phyloP scores from a whole-genome alignment of 2,797 vertebrate genomes.

The Acipenser oxyrinchus region DNA sequence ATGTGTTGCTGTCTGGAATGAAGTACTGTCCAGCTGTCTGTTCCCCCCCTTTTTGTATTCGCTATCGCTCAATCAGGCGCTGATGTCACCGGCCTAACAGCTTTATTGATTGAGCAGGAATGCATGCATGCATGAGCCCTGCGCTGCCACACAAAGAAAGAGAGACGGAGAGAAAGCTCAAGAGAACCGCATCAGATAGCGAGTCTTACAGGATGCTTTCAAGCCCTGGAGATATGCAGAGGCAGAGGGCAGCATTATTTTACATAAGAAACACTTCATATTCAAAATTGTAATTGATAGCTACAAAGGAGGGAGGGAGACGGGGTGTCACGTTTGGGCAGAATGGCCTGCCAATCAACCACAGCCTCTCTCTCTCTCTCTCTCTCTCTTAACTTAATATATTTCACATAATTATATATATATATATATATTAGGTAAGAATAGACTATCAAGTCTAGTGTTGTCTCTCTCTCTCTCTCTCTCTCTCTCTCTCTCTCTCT shows the following conservation, averaged over 20 bases:
- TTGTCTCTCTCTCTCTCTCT: too few species aligned
- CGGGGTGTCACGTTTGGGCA: constrained; percentile 46
- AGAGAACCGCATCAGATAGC: constrained; percentile 24
- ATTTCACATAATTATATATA: too few species aligned
- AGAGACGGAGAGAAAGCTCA: constrained; percentile 28
- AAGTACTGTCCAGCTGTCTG: background rate
- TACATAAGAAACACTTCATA: constrained; percentile 93
- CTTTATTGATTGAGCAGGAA: background rate
- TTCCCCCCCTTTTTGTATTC: background rate
- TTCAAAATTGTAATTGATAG: constrained; percentile 96
- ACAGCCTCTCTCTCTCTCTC: constrained; percentile 35
- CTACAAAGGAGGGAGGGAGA: constrained; percentile 67
- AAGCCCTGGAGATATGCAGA: constrained; percentile 48
- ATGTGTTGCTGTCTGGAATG: background rate
- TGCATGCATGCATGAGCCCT: constrained; percentile 7
- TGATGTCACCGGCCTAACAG: constrained; percentile 5
- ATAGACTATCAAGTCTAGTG: too few species aligned
- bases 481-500: too few species aligned
- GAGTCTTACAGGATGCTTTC: constrained; percentile 50
- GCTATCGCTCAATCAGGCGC: constrained; percentile 1
- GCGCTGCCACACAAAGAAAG: background rate
- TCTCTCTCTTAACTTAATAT: too few species aligned
- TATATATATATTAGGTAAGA: too few species aligned
- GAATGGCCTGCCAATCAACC: constrained; percentile 66
- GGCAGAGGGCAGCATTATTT: constrained; percentile 81